Evolutionary conservation across 2,113 vertebrate genomes (phyloP).

Genomic region (Gymnobelideus leadbeateri): DNA sequence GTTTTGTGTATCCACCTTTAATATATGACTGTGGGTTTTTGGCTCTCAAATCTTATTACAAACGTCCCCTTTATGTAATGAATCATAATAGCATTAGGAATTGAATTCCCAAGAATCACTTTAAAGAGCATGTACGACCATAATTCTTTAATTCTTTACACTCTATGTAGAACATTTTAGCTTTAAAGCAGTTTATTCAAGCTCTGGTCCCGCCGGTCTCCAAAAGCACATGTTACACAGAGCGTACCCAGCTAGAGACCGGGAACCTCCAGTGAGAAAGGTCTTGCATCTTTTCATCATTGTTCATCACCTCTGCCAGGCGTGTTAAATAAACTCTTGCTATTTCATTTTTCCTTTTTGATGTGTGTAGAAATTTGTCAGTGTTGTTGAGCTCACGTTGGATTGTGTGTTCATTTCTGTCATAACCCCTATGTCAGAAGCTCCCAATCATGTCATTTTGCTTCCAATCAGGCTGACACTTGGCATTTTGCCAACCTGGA

Average conservation of each 20-base stretch:
- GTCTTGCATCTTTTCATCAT: slow-evolving; percentile 28
- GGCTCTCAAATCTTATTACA: slow-evolving; percentile 17
- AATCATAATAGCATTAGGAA: slow-evolving; percentile 24
- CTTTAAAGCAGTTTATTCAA: neutral
- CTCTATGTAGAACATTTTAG: neutral
- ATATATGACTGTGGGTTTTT: neutral
- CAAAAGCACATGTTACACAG: neutral
- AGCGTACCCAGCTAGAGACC: neutral
- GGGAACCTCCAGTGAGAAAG: slow-evolving; percentile 1
- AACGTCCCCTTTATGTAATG: slow-evolving; percentile 1
- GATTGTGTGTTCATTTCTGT: slow-evolving; percentile 7
- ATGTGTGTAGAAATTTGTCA: slow-evolving; percentile 4
- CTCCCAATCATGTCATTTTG: slow-evolving; percentile 31
- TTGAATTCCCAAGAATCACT: slow-evolving; percentile 34
- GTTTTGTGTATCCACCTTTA: neutral
- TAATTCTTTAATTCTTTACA: slow-evolving; percentile 1
- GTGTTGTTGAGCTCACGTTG: neutral
- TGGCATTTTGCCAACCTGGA: slow-evolving; percentile 36
- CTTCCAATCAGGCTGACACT: slow-evolving; percentile 29
- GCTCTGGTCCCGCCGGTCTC: neutral
- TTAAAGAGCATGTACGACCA: neutral
- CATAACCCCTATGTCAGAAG: slow-evolving; percentile 47
- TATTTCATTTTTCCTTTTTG: slow-evolving; percentile 34
- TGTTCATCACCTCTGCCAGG: slow-evolving; percentile 25
- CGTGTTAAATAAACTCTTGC: slow-evolving; percentile 22